Evolutionary conservation across 2,113 vertebrate genomes (phyloP).

Genomic region (Neotragus pygmaeus): DNA sequence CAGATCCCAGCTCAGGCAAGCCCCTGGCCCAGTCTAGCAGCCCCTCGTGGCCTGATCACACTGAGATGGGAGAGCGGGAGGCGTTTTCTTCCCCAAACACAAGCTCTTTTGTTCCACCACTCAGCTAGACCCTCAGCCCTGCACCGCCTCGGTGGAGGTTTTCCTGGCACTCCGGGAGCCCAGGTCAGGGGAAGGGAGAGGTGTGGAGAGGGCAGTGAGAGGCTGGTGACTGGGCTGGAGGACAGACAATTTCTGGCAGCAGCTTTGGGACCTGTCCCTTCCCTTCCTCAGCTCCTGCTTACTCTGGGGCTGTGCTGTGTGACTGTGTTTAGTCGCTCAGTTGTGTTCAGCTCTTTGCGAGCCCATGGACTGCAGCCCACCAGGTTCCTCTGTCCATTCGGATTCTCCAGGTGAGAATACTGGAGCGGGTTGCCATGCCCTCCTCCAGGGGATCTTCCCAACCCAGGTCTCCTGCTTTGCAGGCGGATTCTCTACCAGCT

Average conservation of each 20-base stretch:
- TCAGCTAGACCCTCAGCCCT: background rate
- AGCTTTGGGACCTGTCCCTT: background rate
- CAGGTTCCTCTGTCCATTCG: background rate
- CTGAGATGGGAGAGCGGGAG: background rate
- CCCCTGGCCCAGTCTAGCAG: background rate
- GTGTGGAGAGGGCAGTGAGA: background rate
- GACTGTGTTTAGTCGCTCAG: background rate
- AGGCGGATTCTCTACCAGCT: background rate
- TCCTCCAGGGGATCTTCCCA: background rate
- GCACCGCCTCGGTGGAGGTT: background rate
- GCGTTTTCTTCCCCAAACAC: background rate
- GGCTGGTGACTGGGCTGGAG: background rate
- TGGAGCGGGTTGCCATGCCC: background rate
- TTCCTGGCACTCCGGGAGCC: background rate
- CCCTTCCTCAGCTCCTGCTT: background rate
- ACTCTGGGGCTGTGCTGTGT: background rate
- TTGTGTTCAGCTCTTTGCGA: background rate
- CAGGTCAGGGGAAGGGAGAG: background rate
- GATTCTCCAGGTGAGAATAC: background rate
- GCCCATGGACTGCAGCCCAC: background rate
- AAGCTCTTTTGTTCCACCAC: conserved; percentile 32
- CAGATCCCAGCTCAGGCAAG: background rate
- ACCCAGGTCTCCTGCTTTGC: background rate
- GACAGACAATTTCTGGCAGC: background rate
- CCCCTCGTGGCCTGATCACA: background rate